These are phyloP conservation scores for Drosophila azteca DNA, from an alignment of 1,140 invertebrate genomes.

Conservation along the genomic window DNA sequence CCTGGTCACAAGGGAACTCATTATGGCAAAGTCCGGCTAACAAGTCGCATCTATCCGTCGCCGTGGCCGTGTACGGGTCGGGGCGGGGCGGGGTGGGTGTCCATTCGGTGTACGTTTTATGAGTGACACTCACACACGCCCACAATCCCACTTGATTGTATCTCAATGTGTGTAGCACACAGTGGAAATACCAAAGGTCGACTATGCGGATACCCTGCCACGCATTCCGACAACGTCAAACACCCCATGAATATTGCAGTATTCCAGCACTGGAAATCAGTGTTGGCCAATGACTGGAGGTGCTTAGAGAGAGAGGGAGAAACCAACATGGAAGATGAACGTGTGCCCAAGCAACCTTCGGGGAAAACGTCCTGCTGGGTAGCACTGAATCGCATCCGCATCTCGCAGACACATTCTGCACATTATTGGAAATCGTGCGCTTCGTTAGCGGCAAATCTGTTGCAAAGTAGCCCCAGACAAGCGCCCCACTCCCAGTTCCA, in stretches of 20 bases:
- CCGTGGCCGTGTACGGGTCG: not conserved
- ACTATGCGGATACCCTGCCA: not conserved
- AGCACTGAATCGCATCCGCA: slow-evolving; percentile 23
- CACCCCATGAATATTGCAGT: too few species aligned
- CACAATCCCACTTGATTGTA: slow-evolving; percentile 14
- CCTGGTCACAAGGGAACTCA: slow-evolving; percentile 60
- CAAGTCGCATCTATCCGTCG: slow-evolving; percentile 34
- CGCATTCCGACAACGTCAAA: too few species aligned
- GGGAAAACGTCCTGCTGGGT: not conserved
- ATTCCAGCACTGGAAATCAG: too few species aligned
- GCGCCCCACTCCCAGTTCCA: slow-evolving; percentile 1
- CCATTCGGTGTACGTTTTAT: slow-evolving; percentile 57
- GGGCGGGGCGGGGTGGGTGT: slow-evolving; percentile 10
- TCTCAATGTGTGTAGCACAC: slow-evolving; percentile 12
- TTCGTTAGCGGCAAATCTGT: slow-evolving; percentile 79
- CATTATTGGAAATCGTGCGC: slow-evolving; percentile 74
- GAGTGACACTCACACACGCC: slow-evolving; percentile 25
- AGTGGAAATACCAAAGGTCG: too few species aligned
- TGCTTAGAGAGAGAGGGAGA: too few species aligned
- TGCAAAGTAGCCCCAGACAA: slow-evolving; percentile 70
- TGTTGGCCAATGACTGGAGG: too few species aligned
- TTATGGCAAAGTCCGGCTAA: slow-evolving; percentile 58
- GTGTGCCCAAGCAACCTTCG: not conserved
- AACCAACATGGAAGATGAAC: too few species aligned
- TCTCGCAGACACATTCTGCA: slow-evolving; percentile 51